These are phyloP conservation scores for Limnephilus marmoratus DNA, from an alignment of 2,888 invertebrate species.

Conservation along the genomic window DNA sequence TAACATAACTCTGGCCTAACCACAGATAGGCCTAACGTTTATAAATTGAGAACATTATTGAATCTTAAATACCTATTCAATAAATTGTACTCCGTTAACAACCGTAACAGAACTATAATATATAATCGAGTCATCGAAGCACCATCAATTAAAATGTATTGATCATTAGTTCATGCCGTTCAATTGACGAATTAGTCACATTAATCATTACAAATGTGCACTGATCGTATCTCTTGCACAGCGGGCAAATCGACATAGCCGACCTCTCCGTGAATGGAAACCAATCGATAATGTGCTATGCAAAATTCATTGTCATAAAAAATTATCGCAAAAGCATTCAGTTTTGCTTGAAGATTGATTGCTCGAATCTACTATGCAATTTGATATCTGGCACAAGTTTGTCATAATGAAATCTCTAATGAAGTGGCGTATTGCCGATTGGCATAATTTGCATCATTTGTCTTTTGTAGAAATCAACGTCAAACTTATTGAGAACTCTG, in stretches of 20 bases:
- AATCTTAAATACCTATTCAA: not conserved
- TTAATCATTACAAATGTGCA: slow-evolving; percentile 6
- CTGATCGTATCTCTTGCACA: slow-evolving; percentile 18
- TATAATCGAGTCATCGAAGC: not conserved
- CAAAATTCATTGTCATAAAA: not conserved
- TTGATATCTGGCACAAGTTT: slow-evolving; percentile 37
- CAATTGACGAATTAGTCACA: not conserved
- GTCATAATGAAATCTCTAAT: slow-evolving; percentile 18
- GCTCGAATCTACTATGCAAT: slow-evolving; percentile 9
- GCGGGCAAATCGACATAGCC: not conserved
- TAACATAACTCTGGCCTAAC: too few relatives aligned
- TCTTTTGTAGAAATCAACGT: not conserved
- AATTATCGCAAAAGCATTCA: slow-evolving; percentile 31
- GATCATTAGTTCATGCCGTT: not conserved
- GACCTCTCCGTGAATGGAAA: not conserved
- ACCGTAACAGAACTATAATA: not conserved
- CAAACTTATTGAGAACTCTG: not conserved
- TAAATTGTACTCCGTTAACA: not conserved
- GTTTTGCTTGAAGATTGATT: slow-evolving; percentile 57
- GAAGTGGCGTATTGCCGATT: not conserved
- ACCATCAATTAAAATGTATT: not conserved
- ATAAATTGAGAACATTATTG: not conserved
- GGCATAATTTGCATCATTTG: not conserved
- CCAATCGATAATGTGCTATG: not conserved
- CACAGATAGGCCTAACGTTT: too few relatives aligned